Percentiles rank a stretch among this genome's conserved stretches.
These are phyloP conservation scores for Gopherus flavomarginatus DNA, from an alignment of 2,113 vertebrate species.

Conservation along the genomic window DNA sequence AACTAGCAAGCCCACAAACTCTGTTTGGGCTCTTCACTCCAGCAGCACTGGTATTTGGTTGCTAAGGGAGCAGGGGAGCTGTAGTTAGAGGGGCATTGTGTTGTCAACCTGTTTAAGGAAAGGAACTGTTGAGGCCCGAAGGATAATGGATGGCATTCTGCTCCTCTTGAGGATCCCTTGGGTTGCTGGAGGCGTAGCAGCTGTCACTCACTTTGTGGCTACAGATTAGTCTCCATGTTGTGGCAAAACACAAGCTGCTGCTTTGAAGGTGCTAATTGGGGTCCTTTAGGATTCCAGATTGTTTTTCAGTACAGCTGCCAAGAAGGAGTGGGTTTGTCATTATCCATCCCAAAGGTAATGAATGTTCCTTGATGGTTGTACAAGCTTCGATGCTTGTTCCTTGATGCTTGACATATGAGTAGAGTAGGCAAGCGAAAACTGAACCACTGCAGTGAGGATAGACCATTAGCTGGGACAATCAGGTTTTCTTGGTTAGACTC, in stretches of 20 bases:
- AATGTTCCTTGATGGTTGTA: background rate
- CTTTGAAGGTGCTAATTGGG: background rate
- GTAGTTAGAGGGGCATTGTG: background rate
- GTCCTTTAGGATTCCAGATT: background rate
- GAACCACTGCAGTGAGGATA: background rate
- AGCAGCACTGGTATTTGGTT: background rate
- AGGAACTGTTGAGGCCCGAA: background rate
- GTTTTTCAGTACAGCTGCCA: background rate
- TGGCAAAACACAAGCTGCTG: background rate
- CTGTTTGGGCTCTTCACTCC: background rate
- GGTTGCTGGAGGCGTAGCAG: background rate
- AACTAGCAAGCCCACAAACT: background rate
- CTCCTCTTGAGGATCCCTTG: background rate
- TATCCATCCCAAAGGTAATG: background rate
- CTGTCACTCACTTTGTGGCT: background rate
- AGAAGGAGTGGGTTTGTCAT: background rate
- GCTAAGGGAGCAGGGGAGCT: background rate
- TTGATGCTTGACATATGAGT: fast-evolving
- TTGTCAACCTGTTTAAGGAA: background rate
- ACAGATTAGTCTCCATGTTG: background rate
- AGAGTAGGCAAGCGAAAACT: background rate
- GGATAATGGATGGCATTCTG: background rate
- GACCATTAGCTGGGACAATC: background rate
- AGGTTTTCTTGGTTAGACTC: background rate
- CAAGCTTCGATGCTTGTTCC: background rate